These are phyloP conservation scores for Dissostichus mawsoni DNA, from an alignment of 2,113 vertebrate species.

Conservation along the genomic window DNA sequence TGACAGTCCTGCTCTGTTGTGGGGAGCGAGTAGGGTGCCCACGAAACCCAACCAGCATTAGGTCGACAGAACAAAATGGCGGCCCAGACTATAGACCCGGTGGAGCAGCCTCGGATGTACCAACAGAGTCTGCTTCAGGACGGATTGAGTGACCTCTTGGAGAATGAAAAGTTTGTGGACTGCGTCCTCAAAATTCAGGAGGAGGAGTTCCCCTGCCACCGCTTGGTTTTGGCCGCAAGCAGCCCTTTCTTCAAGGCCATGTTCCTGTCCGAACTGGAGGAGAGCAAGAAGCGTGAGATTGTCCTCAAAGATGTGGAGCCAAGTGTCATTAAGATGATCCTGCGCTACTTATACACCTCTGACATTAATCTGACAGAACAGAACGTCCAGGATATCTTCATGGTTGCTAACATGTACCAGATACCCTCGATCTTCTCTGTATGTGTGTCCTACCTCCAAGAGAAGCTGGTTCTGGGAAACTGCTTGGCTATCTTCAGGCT, in stretches of 20 bases:
- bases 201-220: constrained; percentile 92
- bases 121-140: constrained; percentile 97
- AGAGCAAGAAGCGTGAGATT: constrained; percentile 88
- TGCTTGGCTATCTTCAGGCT: constrained; percentile 93
- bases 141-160: constrained; percentile 94
- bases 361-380: constrained; percentile 92
- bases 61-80: constrained; percentile 83
- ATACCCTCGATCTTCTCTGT: constrained; percentile 96
- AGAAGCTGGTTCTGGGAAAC: constrained; percentile 91
- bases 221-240: constrained; percentile 93
- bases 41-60: constrained; percentile 36
- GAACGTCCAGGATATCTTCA: constrained; percentile 94
- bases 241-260: constrained; percentile 93
- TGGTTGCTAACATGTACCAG: constrained; percentile 94
- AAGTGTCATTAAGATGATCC: constrained; percentile 88
- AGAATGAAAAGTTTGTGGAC: constrained; percentile 93
- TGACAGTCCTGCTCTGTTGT: constrained; percentile 61
- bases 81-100: constrained; percentile 87
- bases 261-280: constrained; percentile 90
- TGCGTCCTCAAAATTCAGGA: constrained; percentile 91
- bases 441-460: constrained; percentile 93
- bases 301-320: constrained; percentile 91
- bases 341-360: constrained; percentile 94
- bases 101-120: constrained; percentile 92
- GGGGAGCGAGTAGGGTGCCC: constrained; percentile 62